Evolutionary conservation across 2,113 vertebrate genomes (phyloP).

Genomic region (Gobio gobio): DNA sequence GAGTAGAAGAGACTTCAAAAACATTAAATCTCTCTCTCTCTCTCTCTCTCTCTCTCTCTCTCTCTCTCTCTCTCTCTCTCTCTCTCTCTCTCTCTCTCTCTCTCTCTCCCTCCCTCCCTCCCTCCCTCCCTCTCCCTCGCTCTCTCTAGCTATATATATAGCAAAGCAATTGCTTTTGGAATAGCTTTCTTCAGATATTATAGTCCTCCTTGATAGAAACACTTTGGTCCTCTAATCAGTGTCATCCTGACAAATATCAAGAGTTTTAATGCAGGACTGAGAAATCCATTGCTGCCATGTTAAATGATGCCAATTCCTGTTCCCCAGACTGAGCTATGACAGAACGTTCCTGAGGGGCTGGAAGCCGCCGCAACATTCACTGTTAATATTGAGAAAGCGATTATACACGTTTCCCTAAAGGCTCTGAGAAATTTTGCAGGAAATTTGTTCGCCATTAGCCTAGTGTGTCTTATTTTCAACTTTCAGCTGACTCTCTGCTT

Average conservation of each 20-base stretch:
- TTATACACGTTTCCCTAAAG: constrained; percentile 24
- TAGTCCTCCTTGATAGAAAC: background rate
- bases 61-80: no score
- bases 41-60: no score
- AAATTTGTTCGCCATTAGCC: constrained; percentile 22
- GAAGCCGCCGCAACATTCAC: background rate
- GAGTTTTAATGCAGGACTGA: constrained; percentile 6
- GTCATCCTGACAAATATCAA: constrained; percentile 24
- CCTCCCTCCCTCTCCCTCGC: no score
- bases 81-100: no score
- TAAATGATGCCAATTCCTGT: background rate
- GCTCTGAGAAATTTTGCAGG: background rate
- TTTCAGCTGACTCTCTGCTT: constrained; percentile 25
- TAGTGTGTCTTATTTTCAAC: constrained; percentile 29
- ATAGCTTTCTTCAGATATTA: background rate
- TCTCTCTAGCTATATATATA: background rate
- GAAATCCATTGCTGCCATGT: constrained; percentile 1
- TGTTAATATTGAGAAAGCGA: constrained; percentile 22
- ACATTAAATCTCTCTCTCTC: no score
- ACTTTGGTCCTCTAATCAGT: constrained; percentile 20
- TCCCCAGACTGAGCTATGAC: background rate
- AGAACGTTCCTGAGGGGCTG: constrained; percentile 2
- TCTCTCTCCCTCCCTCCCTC: no score
- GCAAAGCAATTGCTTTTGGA: constrained; percentile 4
- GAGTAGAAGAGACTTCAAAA: background rate